These are phyloP conservation scores for Ceriagrion tenellum DNA, from an alignment of 2,888 invertebrate species.

Conservation along the genomic window DNA sequence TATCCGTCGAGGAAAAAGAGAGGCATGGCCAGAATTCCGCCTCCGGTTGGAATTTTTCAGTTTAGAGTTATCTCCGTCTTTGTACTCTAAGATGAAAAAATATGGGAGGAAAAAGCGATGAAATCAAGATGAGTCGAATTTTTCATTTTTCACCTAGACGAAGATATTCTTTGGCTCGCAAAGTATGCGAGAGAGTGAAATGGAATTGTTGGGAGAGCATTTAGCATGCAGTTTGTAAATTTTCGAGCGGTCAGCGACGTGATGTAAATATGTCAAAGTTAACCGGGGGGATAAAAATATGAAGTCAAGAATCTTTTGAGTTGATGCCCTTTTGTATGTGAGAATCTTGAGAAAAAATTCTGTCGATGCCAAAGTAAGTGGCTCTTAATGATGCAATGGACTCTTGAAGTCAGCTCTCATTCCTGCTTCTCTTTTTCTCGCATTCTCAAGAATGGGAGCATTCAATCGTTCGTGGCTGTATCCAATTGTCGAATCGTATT, in stretches of 20 bases:
- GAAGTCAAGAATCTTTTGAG: not conserved
- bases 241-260: not conserved
- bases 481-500: not conserved
- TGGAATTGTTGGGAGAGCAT: not conserved
- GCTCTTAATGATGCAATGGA: no score
- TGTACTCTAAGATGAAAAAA: not conserved
- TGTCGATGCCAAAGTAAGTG: no score
- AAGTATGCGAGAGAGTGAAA: not conserved
- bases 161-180: not conserved
- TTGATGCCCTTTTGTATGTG: not conserved
- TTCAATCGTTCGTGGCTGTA: not conserved
- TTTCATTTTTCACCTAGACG: not conserved
- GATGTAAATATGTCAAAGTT: not conserved
- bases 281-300: not conserved
- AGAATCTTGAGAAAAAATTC: not conserved
- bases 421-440: not conserved
- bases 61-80: constrained; percentile 23
- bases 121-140: not conserved
- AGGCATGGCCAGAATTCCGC: not conserved
- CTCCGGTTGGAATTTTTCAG: not conserved
- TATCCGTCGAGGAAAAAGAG: not conserved
- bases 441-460: not conserved
- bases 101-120: not conserved
- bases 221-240: not conserved
- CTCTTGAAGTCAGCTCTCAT: not conserved